Percentiles rank a stretch among this genome's conserved stretches.
Evolutionary conservation across 2,888 invertebrate genomes (phyloP).

Genomic region (Pachliopta kotzebuea): DNA sequence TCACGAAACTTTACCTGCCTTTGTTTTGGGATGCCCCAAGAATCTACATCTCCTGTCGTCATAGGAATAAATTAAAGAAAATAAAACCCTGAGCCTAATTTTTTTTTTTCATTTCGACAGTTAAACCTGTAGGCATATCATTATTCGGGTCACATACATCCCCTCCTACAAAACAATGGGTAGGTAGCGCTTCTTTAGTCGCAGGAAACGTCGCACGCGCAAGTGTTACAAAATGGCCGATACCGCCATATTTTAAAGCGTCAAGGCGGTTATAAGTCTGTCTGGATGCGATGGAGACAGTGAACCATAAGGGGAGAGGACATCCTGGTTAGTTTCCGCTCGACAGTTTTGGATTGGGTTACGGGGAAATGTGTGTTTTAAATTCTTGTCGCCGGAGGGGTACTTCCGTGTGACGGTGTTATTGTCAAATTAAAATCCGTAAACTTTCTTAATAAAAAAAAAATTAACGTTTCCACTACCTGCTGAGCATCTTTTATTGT

Average conservation of each 20-base stretch:
- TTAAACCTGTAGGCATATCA: slow-evolving; percentile 49
- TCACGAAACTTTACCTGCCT: slow-evolving; percentile 16
- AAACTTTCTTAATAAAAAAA: slow-evolving; percentile 3
- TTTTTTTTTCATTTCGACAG: slow-evolving; percentile 58
- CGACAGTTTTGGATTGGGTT: slow-evolving; percentile 45
- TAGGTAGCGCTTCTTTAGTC: slow-evolving; percentile 72
- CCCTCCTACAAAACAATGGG: slow-evolving; percentile 72
- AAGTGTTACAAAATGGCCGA: slow-evolving; percentile 62
- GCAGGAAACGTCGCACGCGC: slow-evolving; percentile 76
- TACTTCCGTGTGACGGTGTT: slow-evolving; percentile 18
- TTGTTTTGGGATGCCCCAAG: slow-evolving; percentile 19
- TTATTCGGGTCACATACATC: slow-evolving; percentile 68
- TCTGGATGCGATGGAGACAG: slow-evolving; percentile 70
- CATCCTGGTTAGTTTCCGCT: slow-evolving; percentile 72
- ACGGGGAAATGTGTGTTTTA: slow-evolving; percentile 52
- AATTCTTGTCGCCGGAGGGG: slow-evolving; percentile 33
- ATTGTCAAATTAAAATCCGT: slow-evolving; percentile 11
- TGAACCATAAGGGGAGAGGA: slow-evolving; percentile 67
- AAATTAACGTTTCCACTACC: too few relatives aligned
- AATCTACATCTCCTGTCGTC: slow-evolving; percentile 8
- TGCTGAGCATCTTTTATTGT: too few relatives aligned
- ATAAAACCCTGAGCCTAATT: slow-evolving; percentile 37
- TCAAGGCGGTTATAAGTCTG: slow-evolving; percentile 51
- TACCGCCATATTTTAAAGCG: slow-evolving; percentile 53
- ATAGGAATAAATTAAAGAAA: slow-evolving; percentile 30